phyloP scores from a whole-genome alignment of 2,113 vertebrate genomes.

The Orycteropus afer region DNA sequence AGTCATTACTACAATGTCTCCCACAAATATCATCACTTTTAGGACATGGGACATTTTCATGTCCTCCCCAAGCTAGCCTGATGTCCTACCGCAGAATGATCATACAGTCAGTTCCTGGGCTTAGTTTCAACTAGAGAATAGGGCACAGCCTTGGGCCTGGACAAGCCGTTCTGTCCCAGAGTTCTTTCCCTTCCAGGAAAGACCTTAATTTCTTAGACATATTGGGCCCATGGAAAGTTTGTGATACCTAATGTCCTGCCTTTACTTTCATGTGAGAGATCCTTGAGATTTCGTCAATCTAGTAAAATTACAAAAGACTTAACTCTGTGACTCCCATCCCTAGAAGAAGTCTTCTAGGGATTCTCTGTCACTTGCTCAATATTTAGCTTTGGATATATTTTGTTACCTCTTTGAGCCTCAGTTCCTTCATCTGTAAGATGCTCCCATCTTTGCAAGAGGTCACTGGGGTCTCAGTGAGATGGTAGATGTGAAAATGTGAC shows the following conservation, averaged over 20 bases:
- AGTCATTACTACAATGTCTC: too few relatives aligned
- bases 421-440: neutral
- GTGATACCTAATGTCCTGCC: neutral
- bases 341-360: too few relatives aligned
- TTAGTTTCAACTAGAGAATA: neutral
- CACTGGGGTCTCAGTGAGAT: neutral
- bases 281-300: neutral
- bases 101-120: neutral
- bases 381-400: neutral
- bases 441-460: neutral
- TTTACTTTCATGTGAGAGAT: neutral
- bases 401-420: neutral
- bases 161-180: neutral
- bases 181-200: too few relatives aligned
- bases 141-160: too few relatives aligned
- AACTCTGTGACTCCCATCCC: too few relatives aligned
- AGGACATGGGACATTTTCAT: neutral
- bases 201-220: neutral
- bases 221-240: neutral
- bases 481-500: neutral
- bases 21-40: rapidly evolving
- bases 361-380: neutral
- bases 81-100: neutral
- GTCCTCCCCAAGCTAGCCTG: neutral
- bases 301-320: neutral